phyloP scores from a whole-genome alignment of 1,140 invertebrate genomes.

The Cyphomyrmex costatus region DNA sequence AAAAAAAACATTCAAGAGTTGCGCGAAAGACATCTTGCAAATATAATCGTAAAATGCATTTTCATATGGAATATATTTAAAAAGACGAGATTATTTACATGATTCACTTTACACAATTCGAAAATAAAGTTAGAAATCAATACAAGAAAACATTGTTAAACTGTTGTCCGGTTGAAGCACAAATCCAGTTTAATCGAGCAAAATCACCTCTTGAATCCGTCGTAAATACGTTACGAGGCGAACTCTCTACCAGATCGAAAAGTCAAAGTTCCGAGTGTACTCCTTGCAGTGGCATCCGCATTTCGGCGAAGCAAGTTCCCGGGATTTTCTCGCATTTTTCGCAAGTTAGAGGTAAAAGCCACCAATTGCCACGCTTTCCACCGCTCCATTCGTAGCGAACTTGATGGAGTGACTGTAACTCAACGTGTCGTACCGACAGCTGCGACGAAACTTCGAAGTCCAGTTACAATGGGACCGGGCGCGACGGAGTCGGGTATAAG shows the following conservation, averaged over 20 bases:
- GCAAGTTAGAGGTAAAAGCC: slow-evolving; percentile 66
- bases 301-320: slow-evolving; percentile 30
- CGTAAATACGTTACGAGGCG: slow-evolving; percentile 51
- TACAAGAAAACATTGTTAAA: slow-evolving; percentile 21
- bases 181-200: slow-evolving; percentile 43
- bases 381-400: slow-evolving; percentile 25
- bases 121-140: neutral
- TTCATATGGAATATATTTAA: neutral
- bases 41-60: neutral
- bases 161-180: neutral
- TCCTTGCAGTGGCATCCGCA: slow-evolving; percentile 55
- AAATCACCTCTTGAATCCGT: slow-evolving; percentile 39
- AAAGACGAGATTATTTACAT: neutral
- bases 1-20: neutral
- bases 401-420: slow-evolving; percentile 71
- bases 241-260: slow-evolving; percentile 43
- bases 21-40: neutral
- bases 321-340: slow-evolving; percentile 59
- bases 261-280: slow-evolving; percentile 58
- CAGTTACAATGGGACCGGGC: slow-evolving; percentile 62
- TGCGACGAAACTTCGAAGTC: slow-evolving; percentile 68
- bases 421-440: slow-evolving; percentile 66
- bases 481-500: neutral
- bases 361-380: slow-evolving; percentile 46
- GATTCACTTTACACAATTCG: neutral